These are phyloP conservation scores for Cinara cedri DNA, from an alignment of 2,888 invertebrate species.

Conservation along the genomic window DNA sequence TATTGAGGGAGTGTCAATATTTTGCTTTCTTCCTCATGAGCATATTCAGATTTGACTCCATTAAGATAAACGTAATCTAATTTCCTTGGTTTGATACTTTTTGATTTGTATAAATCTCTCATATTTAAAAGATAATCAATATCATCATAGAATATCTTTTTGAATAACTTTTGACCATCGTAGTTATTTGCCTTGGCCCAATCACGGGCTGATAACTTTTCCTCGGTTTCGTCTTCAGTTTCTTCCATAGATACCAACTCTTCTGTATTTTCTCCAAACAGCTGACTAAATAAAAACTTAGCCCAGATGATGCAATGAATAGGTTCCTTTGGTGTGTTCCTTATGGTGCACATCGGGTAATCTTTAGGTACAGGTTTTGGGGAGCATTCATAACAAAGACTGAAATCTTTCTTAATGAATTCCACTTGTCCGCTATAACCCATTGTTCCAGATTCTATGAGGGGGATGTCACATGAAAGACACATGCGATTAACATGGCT, in stretches of 20 bases:
- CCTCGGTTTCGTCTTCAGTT: conserved; percentile 55
- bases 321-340: conserved; percentile 98
- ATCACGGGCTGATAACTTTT: conserved; percentile 75
- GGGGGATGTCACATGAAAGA: conserved; percentile 88
- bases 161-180: conserved; percentile 83
- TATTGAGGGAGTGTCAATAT: conserved; percentile 5
- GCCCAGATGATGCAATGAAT: conserved; percentile 99
- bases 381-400: conserved; percentile 96
- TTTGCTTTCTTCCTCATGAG: not conserved
- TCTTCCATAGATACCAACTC: conserved; percentile 70
- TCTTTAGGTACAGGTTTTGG: conserved; percentile 90
- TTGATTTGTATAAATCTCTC: conserved; percentile 92
- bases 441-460: conserved; percentile 96
- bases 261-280: conserved; percentile 91
- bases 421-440: conserved; percentile 98
- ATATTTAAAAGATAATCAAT: conserved; percentile 92
- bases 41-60: conserved; percentile 57
- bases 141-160: conserved; percentile 93
- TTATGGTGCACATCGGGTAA: conserved; percentile 97
- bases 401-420: conserved; percentile 81
- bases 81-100: conserved; percentile 78
- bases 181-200: conserved; percentile 89
- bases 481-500: conserved; percentile 99
- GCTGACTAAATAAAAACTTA: conserved; percentile 96
- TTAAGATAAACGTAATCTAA: conserved; percentile 66